Evolutionary conservation across 2,113 vertebrate genomes (phyloP), one percentile per base, ranked within the genome.

Genomic region (Salvator merianae): DNA sequence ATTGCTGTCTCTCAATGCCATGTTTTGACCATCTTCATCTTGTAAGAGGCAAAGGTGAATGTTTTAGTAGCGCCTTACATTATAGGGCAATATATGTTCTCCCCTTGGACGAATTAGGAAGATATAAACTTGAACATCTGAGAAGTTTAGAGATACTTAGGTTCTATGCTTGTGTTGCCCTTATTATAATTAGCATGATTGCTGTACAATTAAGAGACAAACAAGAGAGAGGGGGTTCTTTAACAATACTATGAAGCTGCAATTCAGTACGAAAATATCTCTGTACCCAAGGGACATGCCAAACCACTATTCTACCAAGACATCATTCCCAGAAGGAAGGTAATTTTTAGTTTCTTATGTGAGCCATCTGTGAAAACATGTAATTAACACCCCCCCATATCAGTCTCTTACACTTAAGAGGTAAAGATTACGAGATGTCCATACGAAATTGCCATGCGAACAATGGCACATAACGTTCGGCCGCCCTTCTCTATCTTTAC

Each of bases 141-240:
- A 63, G 86, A 84, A 91, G 79, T 26, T 86, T 87, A 79, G 77
- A 87, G 38, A 65, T 63, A 70, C 38, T 89, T 84, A 34, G 86
- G 55, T 71, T 75, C 69, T 65, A 3, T 85, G 34, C 47, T 84
- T 77, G 43, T 78, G 80, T 26, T 40, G 28, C 40, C 47, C 87
- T 88, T 89, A 77, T 84, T 76, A n/a, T 84, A 68, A 40, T 47
- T 47, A 55, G 65, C 43, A 65, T 43, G 80, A 78, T 82, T 43
- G 55, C 79, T 65, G 38, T 88, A 91, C n/a, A n/a, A 88, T 91
- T 88, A 89, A 47, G 43, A 75, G 81, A 43, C 36, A 65, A 53
- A 38, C 82, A 88, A 83, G 84, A 86, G 87, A 84, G 91, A 88
- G 38, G 85, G 74, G 2, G 50, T 83, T 81, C 63, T 82, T 90